These are phyloP conservation scores for Nibea coibor DNA, from an alignment of 2,113 vertebrate genomes.

Conservation along the genomic window DNA sequence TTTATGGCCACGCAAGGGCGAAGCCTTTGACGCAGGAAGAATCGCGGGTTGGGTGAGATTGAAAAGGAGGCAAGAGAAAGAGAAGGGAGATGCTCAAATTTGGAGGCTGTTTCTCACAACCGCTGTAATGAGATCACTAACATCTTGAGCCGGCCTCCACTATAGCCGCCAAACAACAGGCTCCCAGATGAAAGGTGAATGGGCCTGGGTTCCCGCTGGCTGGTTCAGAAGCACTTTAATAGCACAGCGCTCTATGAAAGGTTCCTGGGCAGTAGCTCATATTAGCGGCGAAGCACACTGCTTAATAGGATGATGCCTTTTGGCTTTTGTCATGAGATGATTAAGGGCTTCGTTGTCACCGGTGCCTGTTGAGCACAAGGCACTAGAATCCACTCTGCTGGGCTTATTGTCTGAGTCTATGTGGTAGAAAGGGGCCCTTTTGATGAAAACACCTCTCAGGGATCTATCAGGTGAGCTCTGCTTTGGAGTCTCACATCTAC, in stretches of 20 bases:
- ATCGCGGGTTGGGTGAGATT: slow-evolving; percentile 15
- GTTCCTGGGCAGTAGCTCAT: slow-evolving; percentile 93
- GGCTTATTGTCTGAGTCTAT: slow-evolving; percentile 84
- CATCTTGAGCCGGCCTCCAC: slow-evolving; percentile 92
- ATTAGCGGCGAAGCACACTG: slow-evolving; percentile 94
- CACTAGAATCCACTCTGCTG: slow-evolving; percentile 89
- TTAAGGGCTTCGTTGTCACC: slow-evolving; percentile 93
- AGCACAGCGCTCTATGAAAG: slow-evolving; percentile 92
- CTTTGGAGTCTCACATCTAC: slow-evolving; percentile 86
- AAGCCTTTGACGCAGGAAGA: slow-evolving; percentile 50
- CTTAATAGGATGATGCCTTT: slow-evolving; percentile 99
- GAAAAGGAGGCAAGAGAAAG: slow-evolving; percentile 47
- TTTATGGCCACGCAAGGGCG: slow-evolving; percentile 53
- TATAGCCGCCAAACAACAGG: slow-evolving; percentile 90
- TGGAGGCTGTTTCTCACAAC: slow-evolving; percentile 73
- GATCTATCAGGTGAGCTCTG: slow-evolving; percentile 90
- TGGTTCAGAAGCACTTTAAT: slow-evolving; percentile 95
- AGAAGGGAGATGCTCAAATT: slow-evolving; percentile 63
- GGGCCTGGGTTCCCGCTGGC: slow-evolving; percentile 90
- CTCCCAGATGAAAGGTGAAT: slow-evolving; percentile 95
- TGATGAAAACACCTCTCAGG: slow-evolving; percentile 89
- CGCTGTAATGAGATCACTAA: slow-evolving; percentile 96
- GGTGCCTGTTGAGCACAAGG: slow-evolving; percentile 89
- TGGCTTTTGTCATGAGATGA: slow-evolving; percentile 99
- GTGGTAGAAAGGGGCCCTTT: slow-evolving; percentile 83